A percentile compares a stretch with the other conserved stretches of the same genome.
These are phyloP conservation scores for Ophion slaviceki DNA, from an alignment of 2,888 invertebrate genomes.

Conservation along the genomic window DNA sequence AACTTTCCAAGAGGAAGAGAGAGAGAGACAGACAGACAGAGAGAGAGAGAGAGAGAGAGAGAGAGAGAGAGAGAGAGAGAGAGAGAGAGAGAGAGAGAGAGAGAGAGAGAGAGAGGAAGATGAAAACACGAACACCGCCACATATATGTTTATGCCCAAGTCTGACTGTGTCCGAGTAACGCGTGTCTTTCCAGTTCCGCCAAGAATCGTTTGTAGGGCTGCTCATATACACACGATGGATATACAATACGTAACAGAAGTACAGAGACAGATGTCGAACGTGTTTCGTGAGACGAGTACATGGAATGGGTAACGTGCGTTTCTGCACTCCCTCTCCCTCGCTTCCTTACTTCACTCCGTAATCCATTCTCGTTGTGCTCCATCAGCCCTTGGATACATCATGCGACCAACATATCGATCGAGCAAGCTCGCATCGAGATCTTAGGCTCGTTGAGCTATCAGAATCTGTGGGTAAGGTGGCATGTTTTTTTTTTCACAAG, in stretches of 20 bases:
- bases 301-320: constrained; percentile 51
- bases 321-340: neutral
- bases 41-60: constrained; percentile 10
- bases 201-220: constrained; percentile 56
- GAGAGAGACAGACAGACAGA: constrained; percentile 8
- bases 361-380: neutral
- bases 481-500: neutral
- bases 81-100: constrained; percentile 3
- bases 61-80: neutral
- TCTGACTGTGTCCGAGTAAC: constrained; percentile 30
- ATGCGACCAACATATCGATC: neutral
- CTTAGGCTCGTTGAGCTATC: neutral
- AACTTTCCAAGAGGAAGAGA: constrained; percentile 12
- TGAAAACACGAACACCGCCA: constrained; percentile 17
- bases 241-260: constrained; percentile 29
- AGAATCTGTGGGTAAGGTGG: neutral
- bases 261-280: constrained; percentile 67
- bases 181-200: constrained; percentile 39
- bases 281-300: constrained; percentile 55
- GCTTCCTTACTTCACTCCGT: constrained; percentile 11
- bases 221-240: constrained; percentile 41
- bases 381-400: neutral
- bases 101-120: neutral
- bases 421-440: neutral
- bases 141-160: constrained; percentile 22